These are phyloP conservation scores for Mystacides longicornis DNA, from an alignment of 2,888 invertebrate species.

Conservation along the genomic window DNA sequence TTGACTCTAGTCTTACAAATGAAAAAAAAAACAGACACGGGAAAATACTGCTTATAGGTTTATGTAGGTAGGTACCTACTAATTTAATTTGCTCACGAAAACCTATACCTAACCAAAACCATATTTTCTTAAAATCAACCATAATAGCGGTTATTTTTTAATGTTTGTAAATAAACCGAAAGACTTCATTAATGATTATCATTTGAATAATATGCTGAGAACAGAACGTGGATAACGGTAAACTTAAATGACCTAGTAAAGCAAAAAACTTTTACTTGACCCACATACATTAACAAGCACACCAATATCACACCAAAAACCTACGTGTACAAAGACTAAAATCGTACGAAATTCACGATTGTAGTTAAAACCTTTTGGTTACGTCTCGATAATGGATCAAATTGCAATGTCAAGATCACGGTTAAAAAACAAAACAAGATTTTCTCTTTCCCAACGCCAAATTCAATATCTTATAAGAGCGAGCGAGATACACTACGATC, in stretches of 20 bases:
- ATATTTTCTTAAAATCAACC: too few relatives aligned
- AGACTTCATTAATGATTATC: too few relatives aligned
- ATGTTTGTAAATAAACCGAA: too few relatives aligned
- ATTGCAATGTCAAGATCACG: constrained; percentile 2
- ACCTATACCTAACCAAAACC: too few relatives aligned
- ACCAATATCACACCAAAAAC: neutral
- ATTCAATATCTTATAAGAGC: neutral
- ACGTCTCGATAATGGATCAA: neutral
- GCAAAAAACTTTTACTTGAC: neutral
- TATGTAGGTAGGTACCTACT: too few relatives aligned
- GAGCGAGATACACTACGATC: neutral
- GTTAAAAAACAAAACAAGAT: neutral
- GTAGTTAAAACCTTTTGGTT: neutral
- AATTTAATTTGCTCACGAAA: too few relatives aligned
- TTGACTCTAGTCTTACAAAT: too few relatives aligned
- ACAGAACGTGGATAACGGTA: neutral
- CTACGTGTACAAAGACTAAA: neutral
- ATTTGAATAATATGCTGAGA: too few relatives aligned
- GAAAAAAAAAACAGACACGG: too few relatives aligned
- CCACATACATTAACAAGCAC: neutral
- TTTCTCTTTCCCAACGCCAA: neutral
- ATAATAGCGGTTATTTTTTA: too few relatives aligned
- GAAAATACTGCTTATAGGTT: too few relatives aligned
- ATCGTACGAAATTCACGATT: neutral
- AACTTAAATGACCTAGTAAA: neutral